Base-by-base conservation (phyloP, 2,797 vertebrate species). In the Phataginus tricuspis region DNA sequence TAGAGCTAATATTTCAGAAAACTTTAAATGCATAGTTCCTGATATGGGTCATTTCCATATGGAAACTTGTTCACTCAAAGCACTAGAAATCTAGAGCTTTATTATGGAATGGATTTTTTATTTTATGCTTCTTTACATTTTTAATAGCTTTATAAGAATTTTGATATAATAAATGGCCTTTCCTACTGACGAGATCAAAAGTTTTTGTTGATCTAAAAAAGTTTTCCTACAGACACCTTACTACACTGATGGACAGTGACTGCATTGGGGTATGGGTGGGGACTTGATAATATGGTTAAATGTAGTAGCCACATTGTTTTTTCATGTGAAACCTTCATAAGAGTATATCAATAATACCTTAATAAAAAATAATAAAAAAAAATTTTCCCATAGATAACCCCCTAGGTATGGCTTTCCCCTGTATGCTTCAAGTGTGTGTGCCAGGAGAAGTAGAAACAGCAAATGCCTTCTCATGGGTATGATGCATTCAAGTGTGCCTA, bases 111-210 rank as follows among this genome's bases (percentile, higher is more conserved):
- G 99, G 96, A 99, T 99, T 96, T 96, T 99, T 99, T 0, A 98
- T 98, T 98, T 99, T 99, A 98, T 99, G 99, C 96, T 99, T 99
- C 98, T 99, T 99, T 97, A 99, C 99, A 93, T 99, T 99, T 98
- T 99, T 99, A 94, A 99, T 99, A 34, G 99, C 99, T 74, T 99
- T 99, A 49, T 99, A 99, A 13, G 99, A 98, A 98, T 99, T 99
- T 92, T 99, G 99, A 98, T 99, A 99, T 96, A 99, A 98, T 99
- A 97, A 99, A 99, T 4, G 99, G 99, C 98, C 99, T 99, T 78
- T 99, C 99, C 86, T 99, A 99, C 99, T 97, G 79, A 95, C 99
- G 99, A 82, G 99, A 98, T 59, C 98, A 97, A 97, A 99, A 99
- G 97, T 99, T 99, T 98, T 99, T 99, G 98, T 99, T 99, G 97